Conservation (phyloP, 2,888 invertebrate species). For the Allophyes oxyacanthae region DNA sequence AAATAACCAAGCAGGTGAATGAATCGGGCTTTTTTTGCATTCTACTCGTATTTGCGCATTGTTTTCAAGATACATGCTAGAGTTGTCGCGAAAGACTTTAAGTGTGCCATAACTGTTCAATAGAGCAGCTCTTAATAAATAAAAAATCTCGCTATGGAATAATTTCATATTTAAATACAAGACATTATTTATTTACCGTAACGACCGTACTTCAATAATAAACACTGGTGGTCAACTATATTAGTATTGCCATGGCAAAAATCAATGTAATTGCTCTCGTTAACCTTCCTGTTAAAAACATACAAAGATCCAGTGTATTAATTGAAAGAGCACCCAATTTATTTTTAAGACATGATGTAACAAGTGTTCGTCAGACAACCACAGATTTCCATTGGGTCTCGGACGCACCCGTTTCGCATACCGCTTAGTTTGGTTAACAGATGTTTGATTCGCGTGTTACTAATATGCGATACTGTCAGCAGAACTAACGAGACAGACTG, state of each 20-base stretch:
- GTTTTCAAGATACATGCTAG: conserved; percentile 59
- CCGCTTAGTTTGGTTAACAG: conserved; percentile 54
- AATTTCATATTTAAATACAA: no score
- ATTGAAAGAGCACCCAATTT: conserved; percentile 62
- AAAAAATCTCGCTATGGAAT: no score
- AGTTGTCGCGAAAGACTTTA: conserved; percentile 32
- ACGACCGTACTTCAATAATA: background rate
- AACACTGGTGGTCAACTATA: no score
- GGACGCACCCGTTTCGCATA: conserved; percentile 53
- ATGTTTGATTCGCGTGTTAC: conserved; percentile 44
- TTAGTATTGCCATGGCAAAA: conserved; percentile 9
- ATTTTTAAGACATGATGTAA: conserved; percentile 67
- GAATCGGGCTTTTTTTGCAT: conserved; percentile 65
- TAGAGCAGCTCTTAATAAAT: conserved; percentile 6
- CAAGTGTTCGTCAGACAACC: conserved; percentile 56
- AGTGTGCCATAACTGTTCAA: conserved; percentile 21
- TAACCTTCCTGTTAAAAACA: conserved; percentile 39
- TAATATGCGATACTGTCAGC: conserved; percentile 24
- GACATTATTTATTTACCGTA: no score
- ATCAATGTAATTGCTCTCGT: conserved; percentile 32
- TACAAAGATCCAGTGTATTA: conserved; percentile 39
- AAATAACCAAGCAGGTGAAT: conserved; percentile 53
- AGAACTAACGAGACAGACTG: conserved; percentile 13
- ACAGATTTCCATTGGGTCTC: conserved; percentile 63
- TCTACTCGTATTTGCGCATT: conserved; percentile 62